A percentile compares a stretch with the other conserved stretches of the same genome.
Evolutionary conservation across 2,888 invertebrate genomes (phyloP).

Genomic region (Eupithecia vulgata): DNA sequence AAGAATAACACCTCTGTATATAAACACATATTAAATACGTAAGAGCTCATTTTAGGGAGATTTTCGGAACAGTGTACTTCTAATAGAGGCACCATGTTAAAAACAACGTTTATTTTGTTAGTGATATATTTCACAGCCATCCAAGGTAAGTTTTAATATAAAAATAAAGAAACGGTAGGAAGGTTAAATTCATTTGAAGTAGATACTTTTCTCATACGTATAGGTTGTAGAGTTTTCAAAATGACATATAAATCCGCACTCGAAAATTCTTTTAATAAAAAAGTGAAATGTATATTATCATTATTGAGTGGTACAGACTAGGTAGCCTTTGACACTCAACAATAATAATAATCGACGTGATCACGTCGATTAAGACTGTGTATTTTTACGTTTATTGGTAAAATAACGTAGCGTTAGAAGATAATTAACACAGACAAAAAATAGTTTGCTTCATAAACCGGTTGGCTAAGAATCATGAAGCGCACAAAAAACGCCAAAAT

Average conservation of each 20-base stretch:
- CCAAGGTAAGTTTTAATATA: not conserved
- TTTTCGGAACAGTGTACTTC: not conserved
- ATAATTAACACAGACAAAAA: not conserved
- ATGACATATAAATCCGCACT: too few relatives aligned
- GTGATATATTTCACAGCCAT: constrained; percentile 9
- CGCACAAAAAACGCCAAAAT: not conserved
- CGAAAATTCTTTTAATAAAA: not conserved
- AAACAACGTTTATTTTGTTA: constrained; percentile 4
- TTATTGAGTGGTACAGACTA: not conserved
- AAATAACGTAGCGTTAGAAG: too few relatives aligned
- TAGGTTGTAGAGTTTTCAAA: too few relatives aligned
- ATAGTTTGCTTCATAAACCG: not conserved
- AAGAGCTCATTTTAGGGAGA: not conserved
- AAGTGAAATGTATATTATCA: too few relatives aligned
- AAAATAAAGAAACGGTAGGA: not conserved
- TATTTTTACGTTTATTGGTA: not conserved
- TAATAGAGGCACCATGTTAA: not conserved
- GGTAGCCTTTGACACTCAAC: not conserved
- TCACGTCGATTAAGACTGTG: too few relatives aligned
- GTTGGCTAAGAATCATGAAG: too few relatives aligned
- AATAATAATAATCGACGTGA: too few relatives aligned
- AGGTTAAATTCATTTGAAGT: not conserved
- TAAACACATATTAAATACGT: not conserved
- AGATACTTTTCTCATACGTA: not conserved
- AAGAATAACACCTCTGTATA: not conserved